phyloP scores from a whole-genome alignment of 2,797 vertebrate species.

The Eidolon dupreanum region DNA sequence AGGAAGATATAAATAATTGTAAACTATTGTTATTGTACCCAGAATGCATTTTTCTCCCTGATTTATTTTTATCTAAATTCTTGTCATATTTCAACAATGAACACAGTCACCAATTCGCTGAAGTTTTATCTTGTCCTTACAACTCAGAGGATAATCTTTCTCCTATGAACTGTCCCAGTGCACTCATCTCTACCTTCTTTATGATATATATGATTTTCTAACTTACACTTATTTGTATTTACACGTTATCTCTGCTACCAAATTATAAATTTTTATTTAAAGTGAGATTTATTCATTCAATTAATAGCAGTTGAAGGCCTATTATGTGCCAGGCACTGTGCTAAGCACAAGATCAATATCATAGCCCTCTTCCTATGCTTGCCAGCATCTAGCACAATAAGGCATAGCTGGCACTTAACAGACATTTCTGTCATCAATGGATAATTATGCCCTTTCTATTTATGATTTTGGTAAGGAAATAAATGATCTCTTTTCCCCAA shows the following conservation, averaged over 20 bases:
- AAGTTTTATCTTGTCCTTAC: neutral
- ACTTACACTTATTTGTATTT: neutral
- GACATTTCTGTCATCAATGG: neutral
- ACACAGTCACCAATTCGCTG: neutral
- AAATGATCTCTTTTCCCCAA: neutral
- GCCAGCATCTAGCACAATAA: neutral
- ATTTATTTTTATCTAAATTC: conserved; percentile 33
- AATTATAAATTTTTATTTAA: neutral
- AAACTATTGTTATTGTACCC: neutral
- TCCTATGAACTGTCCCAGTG: neutral
- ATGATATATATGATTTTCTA: neutral
- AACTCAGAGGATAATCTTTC: neutral
- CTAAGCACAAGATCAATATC: neutral
- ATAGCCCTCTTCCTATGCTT: neutral
- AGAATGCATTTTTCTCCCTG: neutral
- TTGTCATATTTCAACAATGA: neutral
- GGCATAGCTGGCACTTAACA: neutral
- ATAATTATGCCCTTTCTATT: neutral
- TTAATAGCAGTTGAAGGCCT: neutral
- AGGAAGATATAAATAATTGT: neutral
- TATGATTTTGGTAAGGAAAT: conserved; percentile 2
- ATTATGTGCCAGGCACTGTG: neutral
- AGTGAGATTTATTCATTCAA: neutral
- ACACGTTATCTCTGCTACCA: neutral
- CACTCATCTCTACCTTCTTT: neutral